Evolutionary conservation across 2,113 vertebrate genomes (phyloP).

Genomic region (Hydropotes inermis): DNA sequence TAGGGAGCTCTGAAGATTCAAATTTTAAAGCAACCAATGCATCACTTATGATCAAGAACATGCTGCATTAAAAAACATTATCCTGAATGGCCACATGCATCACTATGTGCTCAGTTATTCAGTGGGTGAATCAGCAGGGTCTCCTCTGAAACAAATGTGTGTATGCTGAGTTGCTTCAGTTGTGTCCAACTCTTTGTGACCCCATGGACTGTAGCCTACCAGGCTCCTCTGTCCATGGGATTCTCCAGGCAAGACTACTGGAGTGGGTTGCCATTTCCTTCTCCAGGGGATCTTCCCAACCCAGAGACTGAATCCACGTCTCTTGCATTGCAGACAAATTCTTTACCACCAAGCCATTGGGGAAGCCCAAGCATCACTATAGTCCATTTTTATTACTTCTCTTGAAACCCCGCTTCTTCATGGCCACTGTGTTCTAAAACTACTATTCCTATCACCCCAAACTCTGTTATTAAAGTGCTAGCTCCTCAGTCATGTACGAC

Average conservation of each 20-base stretch:
- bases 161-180: neutral
- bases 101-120: neutral
- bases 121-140: neutral
- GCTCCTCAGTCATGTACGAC: neutral
- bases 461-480: neutral
- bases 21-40: fast-evolving
- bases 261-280: neutral
- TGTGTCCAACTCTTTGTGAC: neutral
- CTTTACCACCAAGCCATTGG: neutral
- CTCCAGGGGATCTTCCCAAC: neutral
- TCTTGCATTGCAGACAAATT: neutral
- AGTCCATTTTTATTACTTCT: neutral
- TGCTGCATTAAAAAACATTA: neutral
- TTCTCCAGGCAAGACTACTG: neutral
- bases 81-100: neutral
- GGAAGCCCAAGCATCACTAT: neutral
- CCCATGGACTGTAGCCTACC: neutral
- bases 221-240: neutral
- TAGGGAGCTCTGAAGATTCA: neutral
- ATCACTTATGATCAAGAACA: neutral
- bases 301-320: neutral
- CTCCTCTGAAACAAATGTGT: neutral
- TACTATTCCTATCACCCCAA: neutral
- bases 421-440: neutral
- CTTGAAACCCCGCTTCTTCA: neutral